These are phyloP conservation scores for Eupeodes luniger DNA, from an alignment of 2,888 invertebrate species.

Conservation along the genomic window DNA sequence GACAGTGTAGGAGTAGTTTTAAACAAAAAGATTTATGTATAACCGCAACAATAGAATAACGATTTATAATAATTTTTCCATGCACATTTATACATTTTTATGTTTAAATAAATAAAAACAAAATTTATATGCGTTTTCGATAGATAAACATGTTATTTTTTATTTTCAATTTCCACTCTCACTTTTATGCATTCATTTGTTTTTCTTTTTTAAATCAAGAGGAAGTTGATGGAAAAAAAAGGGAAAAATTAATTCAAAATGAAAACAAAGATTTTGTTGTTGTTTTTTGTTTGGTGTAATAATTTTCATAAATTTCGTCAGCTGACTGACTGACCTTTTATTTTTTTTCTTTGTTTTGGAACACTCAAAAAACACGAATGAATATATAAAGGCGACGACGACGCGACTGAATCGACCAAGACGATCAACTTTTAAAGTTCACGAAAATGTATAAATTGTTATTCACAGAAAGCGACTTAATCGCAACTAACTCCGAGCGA, in stretches of 20 bases:
- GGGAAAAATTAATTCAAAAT: background rate
- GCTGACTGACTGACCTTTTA: conserved; percentile 64
- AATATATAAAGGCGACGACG: conserved; percentile 4
- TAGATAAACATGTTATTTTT: background rate
- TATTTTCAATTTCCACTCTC: conserved; percentile 12
- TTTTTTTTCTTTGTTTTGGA: conserved; percentile 57
- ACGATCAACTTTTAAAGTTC: conserved; percentile 3
- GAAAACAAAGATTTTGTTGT: background rate
- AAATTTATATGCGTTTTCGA: background rate
- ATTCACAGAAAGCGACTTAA: conserved; percentile 79
- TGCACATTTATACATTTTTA: background rate
- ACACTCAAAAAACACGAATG: conserved; percentile 54
- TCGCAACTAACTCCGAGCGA: conserved; percentile 82
- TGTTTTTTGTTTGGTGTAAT: background rate
- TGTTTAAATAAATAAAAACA: background rate
- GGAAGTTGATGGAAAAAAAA: background rate
- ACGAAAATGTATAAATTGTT: conserved; percentile 30
- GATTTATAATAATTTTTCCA: background rate
- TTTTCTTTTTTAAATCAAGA: background rate
- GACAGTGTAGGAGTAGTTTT: background rate
- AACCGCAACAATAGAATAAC: background rate
- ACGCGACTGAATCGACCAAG: conserved; percentile 23
- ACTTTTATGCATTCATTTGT: background rate
- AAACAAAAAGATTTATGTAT: background rate
- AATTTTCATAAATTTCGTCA: conserved; percentile 7